These are phyloP conservation scores for Acanthiza pusilla DNA, from an alignment of 2,797 vertebrate genomes.

Conservation along the genomic window DNA sequence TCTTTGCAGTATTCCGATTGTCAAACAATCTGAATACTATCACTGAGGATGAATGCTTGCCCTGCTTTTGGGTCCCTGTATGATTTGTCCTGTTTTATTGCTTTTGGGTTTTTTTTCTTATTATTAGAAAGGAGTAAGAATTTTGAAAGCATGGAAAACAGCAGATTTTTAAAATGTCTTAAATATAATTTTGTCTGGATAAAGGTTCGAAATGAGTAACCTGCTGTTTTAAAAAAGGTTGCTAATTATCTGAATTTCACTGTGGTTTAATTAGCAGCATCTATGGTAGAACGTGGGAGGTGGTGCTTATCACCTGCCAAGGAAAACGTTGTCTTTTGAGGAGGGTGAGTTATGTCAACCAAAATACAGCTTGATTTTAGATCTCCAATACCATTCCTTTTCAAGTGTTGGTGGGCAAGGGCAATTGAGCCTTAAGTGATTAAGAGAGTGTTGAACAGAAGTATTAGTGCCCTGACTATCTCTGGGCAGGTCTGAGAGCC, in stretches of 20 bases:
- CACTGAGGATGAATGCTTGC: neutral
- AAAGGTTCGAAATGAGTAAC: constrained; percentile 7
- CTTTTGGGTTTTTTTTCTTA: neutral
- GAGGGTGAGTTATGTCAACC: neutral
- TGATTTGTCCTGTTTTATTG: neutral
- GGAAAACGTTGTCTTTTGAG: neutral
- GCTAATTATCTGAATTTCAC: constrained; percentile 49
- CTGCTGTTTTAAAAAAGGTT: neutral
- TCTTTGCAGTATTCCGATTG: neutral
- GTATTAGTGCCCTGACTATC: fast-evolving
- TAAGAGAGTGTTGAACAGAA: neutral
- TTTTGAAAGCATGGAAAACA: neutral
- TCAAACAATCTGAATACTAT: neutral
- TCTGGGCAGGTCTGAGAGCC: neutral
- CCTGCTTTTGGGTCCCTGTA: neutral
- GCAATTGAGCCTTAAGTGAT: neutral
- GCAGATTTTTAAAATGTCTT: neutral
- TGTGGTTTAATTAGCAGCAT: constrained; percentile 50
- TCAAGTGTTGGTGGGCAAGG: neutral
- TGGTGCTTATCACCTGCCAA: constrained; percentile 22
- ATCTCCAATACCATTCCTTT: neutral
- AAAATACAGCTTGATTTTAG: neutral
- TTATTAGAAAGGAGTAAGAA: neutral
- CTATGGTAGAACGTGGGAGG: neutral
- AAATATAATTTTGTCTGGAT: neutral